These are phyloP conservation scores for Phymanthus crucifer DNA, from an alignment of 92 coral and sea anemone genomes.

Conservation along the genomic window DNA sequence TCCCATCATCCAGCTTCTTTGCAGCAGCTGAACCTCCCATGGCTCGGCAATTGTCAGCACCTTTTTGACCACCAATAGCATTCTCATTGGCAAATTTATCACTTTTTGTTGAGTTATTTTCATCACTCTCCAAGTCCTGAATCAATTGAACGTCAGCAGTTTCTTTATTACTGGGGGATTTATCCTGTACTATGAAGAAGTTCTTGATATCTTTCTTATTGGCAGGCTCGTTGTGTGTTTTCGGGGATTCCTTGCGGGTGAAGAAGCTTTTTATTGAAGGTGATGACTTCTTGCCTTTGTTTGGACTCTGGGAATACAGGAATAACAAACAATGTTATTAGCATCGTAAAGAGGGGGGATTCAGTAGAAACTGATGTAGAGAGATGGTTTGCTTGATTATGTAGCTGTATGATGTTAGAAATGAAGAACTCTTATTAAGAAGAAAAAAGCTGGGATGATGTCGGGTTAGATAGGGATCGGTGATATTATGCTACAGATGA, in stretches of 20 bases:
- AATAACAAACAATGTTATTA: neutral
- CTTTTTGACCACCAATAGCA: neutral
- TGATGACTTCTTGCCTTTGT: conserved; percentile 11
- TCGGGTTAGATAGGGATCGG: no score
- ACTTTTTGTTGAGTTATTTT: neutral
- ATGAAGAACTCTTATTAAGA: no score
- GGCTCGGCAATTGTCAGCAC: neutral
- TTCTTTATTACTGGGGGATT: neutral
- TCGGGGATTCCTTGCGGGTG: neutral
- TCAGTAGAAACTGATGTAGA: no score
- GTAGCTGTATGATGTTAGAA: no score
- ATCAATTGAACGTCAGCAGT: neutral
- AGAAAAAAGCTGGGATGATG: no score
- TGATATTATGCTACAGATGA: no score
- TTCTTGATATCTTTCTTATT: conserved; percentile 20
- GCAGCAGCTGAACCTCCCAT: neutral
- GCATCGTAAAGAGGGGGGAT: no score
- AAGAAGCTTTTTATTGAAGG: conserved; percentile 31
- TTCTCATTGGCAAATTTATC: neutral
- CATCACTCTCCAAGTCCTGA: neutral
- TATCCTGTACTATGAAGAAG: conserved; percentile 16
- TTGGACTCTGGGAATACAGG: conserved; percentile 6
- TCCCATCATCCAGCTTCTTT: neutral
- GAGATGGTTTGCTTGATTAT: no score
- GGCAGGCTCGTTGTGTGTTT: neutral